These are phyloP conservation scores for Xiphorhynchus elegans DNA, from an alignment of 2,113 vertebrate species.

Conservation along the genomic window DNA sequence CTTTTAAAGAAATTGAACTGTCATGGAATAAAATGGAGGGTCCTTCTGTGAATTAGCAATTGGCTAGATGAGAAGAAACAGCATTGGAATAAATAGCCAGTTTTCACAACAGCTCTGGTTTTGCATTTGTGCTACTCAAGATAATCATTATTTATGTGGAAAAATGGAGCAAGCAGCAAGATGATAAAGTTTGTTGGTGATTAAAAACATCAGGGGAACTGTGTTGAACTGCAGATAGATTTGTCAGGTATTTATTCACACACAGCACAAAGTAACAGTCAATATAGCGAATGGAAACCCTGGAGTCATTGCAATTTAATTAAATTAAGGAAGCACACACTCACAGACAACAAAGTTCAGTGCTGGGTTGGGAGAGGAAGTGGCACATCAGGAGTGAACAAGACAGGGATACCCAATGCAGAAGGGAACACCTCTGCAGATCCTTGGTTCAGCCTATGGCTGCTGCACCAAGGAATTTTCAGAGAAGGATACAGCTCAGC, in stretches of 20 bases:
- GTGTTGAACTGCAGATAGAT: background rate
- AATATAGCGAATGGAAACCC: background rate
- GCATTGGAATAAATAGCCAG: background rate
- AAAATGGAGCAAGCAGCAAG: background rate
- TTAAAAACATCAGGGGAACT: background rate
- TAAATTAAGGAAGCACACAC: background rate
- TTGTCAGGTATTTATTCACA: background rate
- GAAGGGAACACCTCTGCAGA: background rate
- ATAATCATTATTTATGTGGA: background rate
- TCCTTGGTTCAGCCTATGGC: background rate
- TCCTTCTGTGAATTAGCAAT: background rate
- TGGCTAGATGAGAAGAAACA: background rate
- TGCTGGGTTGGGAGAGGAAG: background rate
- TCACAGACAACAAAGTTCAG: background rate
- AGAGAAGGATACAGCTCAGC: background rate
- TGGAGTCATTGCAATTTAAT: background rate
- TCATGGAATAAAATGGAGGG: background rate
- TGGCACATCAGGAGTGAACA: background rate
- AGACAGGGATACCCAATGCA: background rate
- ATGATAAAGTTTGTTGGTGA: background rate
- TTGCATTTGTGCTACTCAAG: background rate
- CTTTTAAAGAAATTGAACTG: slow-evolving; percentile 39
- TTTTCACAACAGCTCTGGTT: background rate
- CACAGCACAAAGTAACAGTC: background rate
- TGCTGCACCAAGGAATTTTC: background rate